Evolutionary conservation across 2,888 invertebrate genomes (phyloP), one percentile per base, ranked within the genome.

Genomic region (Sesia apiformis): DNA sequence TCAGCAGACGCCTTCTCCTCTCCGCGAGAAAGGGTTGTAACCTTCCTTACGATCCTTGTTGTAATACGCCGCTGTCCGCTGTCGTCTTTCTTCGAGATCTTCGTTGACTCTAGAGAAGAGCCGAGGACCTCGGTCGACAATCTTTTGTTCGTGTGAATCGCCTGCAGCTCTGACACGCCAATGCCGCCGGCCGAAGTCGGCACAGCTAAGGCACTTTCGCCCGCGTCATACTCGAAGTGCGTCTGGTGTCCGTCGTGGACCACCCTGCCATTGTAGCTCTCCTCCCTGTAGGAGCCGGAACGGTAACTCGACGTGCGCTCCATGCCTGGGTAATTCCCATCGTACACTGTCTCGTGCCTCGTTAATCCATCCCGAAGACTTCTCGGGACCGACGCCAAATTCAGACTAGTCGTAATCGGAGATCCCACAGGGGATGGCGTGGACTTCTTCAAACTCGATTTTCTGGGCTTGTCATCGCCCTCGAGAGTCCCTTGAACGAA

Each of bases 71-170:
- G 91, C 73, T 94, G 93, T 46, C 96, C 96, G 74, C 93, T 93
- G 62, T 94, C 93, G 57, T 93, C 94, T 75, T 93, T 93, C 81
- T 94, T 93, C 78, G 95, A 94, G 70, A 95, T 94, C 85, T 95
- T 95, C 60, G 94, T 94, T 69, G 95, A 94, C 84, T 96, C 95
- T 76, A 95, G 90, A 60, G 95, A 95, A 75, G 94, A 95, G 71
- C 96, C 96, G 70, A 95, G 90, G 76, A 96, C 94, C 90, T 96
- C 95, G 69, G 96, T 96, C 74, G 95, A 94, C 74, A 96, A 86
- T 66, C 94, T 92, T 74, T 96, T 94, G 80, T 95, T 94, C 69
- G 95, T 95, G 71, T 94, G 93, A 78, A 96, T 92, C 76, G 94
- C 94, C 82, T 94, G 94, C 71, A 95, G 90, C 71, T 79, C 92